Percentiles rank a stretch among this genome's conserved stretches.
Evolutionary conservation across 2,888 invertebrate genomes (phyloP).

Genomic region (Anagyrus pseudococci): DNA sequence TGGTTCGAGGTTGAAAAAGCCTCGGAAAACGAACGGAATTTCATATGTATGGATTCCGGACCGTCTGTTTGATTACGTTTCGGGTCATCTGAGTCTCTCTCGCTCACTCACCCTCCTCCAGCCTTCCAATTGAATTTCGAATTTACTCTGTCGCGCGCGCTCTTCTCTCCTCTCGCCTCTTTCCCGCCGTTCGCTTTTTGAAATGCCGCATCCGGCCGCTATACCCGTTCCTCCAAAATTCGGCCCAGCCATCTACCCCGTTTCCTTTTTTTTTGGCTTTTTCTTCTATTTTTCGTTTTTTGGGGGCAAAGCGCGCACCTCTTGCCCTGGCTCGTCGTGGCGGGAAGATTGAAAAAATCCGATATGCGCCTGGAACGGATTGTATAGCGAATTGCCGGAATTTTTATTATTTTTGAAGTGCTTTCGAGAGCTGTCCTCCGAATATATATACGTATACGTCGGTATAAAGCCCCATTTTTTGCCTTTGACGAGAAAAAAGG

Average conservation of each 20-base stretch:
- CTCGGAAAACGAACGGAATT: constrained; percentile 28
- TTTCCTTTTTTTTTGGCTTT: neutral
- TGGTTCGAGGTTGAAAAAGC: constrained; percentile 25
- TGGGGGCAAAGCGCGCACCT: too few relatives aligned
- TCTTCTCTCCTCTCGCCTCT: neutral
- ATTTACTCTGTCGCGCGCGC: constrained; percentile 26
- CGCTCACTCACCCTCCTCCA: constrained; percentile 3
- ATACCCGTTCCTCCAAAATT: constrained; percentile 19
- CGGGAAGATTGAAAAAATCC: constrained; percentile 20
- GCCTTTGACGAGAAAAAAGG: too few relatives aligned
- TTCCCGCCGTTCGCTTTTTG: constrained; percentile 26
- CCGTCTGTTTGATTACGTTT: constrained; percentile 35
- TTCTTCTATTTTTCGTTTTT: too few relatives aligned
- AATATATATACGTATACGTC: neutral
- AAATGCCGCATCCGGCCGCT: constrained; percentile 2
- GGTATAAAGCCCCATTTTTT: too few relatives aligned
- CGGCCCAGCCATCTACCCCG: neutral
- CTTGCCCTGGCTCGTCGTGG: neutral
- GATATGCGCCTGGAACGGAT: constrained; percentile 9
- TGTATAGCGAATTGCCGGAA: constrained; percentile 4
- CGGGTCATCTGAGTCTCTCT: constrained; percentile 35
- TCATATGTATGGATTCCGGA: constrained; percentile 33
- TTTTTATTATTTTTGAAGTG: constrained; percentile 22
- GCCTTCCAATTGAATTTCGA: constrained; percentile 36
- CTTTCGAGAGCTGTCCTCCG: constrained; percentile 1